Base-by-base conservation (phyloP, 2,113 vertebrate species). In the Antigone vipio region DNA sequence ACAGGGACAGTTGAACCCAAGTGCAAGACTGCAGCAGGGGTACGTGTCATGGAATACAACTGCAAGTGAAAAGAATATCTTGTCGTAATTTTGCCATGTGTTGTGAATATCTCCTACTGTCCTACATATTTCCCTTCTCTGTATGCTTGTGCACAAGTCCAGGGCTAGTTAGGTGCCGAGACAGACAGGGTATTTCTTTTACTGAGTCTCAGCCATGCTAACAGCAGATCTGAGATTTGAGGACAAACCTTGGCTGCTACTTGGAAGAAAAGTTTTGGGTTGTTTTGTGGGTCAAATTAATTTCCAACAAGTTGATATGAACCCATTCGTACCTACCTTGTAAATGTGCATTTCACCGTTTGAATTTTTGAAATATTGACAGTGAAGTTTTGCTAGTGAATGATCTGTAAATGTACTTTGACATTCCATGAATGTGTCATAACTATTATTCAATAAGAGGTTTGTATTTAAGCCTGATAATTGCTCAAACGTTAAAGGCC, bases 361-460 rank as follows among this genome's bases (percentile, higher is more conserved):
- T 77, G 10, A 62, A 32, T 76, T 90, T 88, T 67, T 67, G 22
- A 79, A 85, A 63, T 67, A 73, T 5, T 64, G 49, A 29, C 30
- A 44, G 12, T 77, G 85, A 95, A 15, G 53, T 94, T 89, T 92
- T 63, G 53, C 19, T 83, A 82, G 15, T n/a, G 42, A 97, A 85
- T 67, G 49, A 76, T 73, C 59, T 79, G 49, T 85, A 67, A 90
- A 59, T 1, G 3, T 69, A 38, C 34, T 89, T 91, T 69, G 74
- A 76, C 42, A 49, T 83, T 94, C 55, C 32, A 40, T 62, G 24
- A 83, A 58, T 59, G 71, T 74, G 68, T 67, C 50, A 15, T 85
- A 92, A 66, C 71, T 73, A 32, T 80, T 94, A 76, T 64, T 95
- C 67, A 80, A 10, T 74, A 77, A 77, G 11, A 77, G n/a, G 50